Base-by-base conservation (phyloP, 2,113 vertebrate genomes). In the Loxodonta africana region DNA sequence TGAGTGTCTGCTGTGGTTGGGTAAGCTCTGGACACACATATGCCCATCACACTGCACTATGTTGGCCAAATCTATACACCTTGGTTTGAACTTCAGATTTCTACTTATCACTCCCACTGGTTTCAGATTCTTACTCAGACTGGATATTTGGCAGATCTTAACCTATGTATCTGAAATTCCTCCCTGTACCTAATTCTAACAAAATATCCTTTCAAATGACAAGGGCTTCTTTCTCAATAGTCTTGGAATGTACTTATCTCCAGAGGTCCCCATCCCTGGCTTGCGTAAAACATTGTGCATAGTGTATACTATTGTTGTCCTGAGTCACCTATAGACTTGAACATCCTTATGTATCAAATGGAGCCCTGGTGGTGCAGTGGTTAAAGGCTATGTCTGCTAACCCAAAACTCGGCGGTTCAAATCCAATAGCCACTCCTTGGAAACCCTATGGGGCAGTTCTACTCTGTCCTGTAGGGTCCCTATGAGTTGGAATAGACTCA, bases 211-310 rank as follows among this genome's bases (percentile, higher is more conserved):
- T 57, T 73, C n/a, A 41, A 28, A 57, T 48, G 37, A 11, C 60
- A 46, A 2, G 21, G n/a, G 53, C 12, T 5, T 73, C 2, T 33
- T 57, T 92, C 84, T 37, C 1, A 28, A 8, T 86, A 28, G 5
- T 65, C 51, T 92, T 63, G 1, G 1, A 63, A 83, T 48, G 37
- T 21, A 5, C 14, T 88, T 83, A 33, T n/a, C 5, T 21, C 12
- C 30, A 77, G 60, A 37, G 25, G 46, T 18, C 4, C 12, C 5
- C 37, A 60, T 14, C 8, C 41, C 26, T 44, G 9, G 41, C 17
- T 69, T 83, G 4, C 10, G 25, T 0, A 0, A 8, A 80, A 41
- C 44, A 46, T 57, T 26, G 0, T 23, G 60, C 2, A n/a, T 48
- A n/a, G 28, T 53, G 3, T 51, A 69, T 44, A 25, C 1, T 44